Evolutionary conservation across 2,888 invertebrate genomes (phyloP).

Genomic region (Synanthedon tipuliformis): DNA sequence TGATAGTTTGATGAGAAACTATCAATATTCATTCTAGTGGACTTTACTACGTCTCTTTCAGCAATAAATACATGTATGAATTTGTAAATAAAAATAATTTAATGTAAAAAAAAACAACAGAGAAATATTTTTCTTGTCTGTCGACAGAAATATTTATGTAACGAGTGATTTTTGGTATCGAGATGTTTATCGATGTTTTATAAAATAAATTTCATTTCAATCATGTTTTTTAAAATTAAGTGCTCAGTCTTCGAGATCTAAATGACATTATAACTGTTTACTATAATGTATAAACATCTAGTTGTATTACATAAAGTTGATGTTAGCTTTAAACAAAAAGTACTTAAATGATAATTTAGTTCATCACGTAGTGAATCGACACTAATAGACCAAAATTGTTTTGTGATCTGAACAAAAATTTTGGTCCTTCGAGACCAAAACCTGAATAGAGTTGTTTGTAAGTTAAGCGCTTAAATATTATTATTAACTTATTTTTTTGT

Average conservation of each 20-base stretch:
- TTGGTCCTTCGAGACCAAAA: slow-evolving; percentile 55
- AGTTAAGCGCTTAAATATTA: slow-evolving; percentile 41
- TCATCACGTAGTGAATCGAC: slow-evolving; percentile 26
- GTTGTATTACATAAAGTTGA: slow-evolving; percentile 42
- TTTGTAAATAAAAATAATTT: slow-evolving; percentile 50
- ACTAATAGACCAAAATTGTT: slow-evolving; percentile 46
- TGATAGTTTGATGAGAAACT: slow-evolving; percentile 38
- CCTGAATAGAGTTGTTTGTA: slow-evolving; percentile 32
- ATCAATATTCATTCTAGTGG: slow-evolving; percentile 35
- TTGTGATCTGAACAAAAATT: slow-evolving; percentile 28
- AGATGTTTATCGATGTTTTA: too few species aligned
- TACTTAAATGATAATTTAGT: slow-evolving; percentile 39
- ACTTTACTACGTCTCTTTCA: slow-evolving; percentile 55
- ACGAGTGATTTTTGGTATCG: not conserved
- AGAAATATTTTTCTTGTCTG: slow-evolving; percentile 64
- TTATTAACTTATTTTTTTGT: slow-evolving; percentile 59
- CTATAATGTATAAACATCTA: slow-evolving; percentile 16
- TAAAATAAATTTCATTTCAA: too few species aligned
- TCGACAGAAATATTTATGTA: slow-evolving; percentile 1
- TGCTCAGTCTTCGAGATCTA: too few species aligned
- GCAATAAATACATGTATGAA: slow-evolving; percentile 58
- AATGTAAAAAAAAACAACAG: slow-evolving; percentile 59
- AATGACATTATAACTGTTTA: too few species aligned
- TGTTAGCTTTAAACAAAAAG: slow-evolving; percentile 41
- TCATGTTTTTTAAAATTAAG: too few species aligned